Base-by-base conservation (phyloP, 2,797 vertebrate genomes). In the Muraenolepis orangiensis region DNA sequence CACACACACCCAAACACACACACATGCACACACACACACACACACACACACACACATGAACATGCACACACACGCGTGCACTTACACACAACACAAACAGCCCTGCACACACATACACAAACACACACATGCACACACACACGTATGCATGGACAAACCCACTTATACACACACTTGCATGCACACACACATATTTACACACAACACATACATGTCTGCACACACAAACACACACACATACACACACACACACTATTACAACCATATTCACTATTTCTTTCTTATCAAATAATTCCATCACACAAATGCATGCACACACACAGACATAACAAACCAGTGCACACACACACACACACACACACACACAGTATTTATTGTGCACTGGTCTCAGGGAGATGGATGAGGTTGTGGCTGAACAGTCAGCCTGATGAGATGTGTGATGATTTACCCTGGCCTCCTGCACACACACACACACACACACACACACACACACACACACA, bases 161-260 rank as follows among this genome's bases (percentile, higher is more conserved):
- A n/a, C n/a, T n/a, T n/a, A 4, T 14, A 6, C 61, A 28, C 31
- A n/a, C 67, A 84, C 77, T 34, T 74, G 13, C 5, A 51, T 28
- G 32, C 28, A 38, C 71, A 71, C 23, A 28, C 36, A 28, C 11
- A 18, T 3, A 14, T 18, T 16, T 13, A 75, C 42, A 29, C 46
- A 51, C 8, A 34, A 91, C 98, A 97, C 96, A 4, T 14, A 6
- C 61, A 28, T n/a, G n/a, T n/a, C n/a, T n/a, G n/a, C 31, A n/a
- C 67, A 84, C 77, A 40, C 75, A 20, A 1, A 51, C 40, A 57
- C 28, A 38, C 71, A 71, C 23, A 28, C 36, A 28, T 16, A 18
- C 3, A 14, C 28, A 31, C 28, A 75, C 42, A 29, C 46, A 51
- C 8, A 34, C 66, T n/a, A n/a, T n/a, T n/a, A n/a, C 8, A 34